A percentile compares a stretch with the other conserved stretches of the same genome.
Conservation (phyloP, 2,113 vertebrate genomes). For the Platysteira castanea region DNA sequence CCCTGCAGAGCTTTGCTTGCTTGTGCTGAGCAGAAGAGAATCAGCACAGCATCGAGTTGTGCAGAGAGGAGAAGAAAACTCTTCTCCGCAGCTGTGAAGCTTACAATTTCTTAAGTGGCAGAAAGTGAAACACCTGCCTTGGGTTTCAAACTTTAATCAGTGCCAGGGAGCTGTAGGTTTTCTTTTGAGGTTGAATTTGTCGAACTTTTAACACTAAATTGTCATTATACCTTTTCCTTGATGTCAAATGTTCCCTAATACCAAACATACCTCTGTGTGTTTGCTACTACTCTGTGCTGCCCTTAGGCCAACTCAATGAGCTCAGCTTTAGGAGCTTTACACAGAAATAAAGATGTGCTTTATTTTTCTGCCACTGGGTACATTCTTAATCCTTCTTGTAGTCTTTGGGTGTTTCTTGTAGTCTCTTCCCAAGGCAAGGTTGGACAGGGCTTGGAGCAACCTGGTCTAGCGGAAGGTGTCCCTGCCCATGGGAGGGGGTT, state of each 20-base stretch:
- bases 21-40: not conserved
- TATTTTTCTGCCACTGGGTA: not conserved
- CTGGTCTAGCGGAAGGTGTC: not conserved
- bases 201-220: not conserved
- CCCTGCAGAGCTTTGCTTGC: not conserved
- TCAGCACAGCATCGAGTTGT: not conserved
- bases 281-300: not conserved
- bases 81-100: not conserved
- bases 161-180: not conserved
- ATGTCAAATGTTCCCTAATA: not conserved
- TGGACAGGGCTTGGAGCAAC: not conserved
- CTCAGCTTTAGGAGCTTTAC: not conserved
- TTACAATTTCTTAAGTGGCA: not conserved
- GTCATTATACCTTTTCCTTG: not conserved
- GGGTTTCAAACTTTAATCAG: not conserved
- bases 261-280: not conserved
- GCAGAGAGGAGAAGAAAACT: not conserved
- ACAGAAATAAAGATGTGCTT: not conserved
- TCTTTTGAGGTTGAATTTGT: not conserved
- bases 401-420: not conserved
- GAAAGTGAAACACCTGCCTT: not conserved
- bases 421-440: not conserved
- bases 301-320: not conserved
- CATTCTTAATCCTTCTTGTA: not conserved
- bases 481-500: rapidly evolving